Conservation (phyloP, 2,113 vertebrate species). For the Pomatostomus ruficeps region DNA sequence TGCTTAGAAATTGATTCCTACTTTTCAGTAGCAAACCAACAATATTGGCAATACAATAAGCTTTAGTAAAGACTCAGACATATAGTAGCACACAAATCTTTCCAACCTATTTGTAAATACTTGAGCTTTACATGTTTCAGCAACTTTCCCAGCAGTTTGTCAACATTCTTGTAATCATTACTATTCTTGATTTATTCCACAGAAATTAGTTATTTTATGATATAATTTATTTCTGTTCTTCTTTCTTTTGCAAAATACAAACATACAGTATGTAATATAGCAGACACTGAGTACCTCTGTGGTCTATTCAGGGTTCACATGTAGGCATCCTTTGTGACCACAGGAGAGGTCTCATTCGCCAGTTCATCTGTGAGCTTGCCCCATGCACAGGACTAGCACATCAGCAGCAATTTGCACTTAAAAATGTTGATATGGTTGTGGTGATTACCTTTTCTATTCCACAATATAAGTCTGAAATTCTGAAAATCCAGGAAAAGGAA, state of each 20-base stretch:
- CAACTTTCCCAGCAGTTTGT: background rate
- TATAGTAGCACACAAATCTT: background rate
- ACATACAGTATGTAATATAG: background rate
- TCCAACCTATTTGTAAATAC: background rate
- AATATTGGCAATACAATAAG: background rate
- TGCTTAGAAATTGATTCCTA: background rate
- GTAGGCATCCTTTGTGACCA: background rate
- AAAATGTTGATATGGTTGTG: fast-evolving
- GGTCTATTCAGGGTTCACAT: background rate
- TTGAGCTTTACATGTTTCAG: background rate
- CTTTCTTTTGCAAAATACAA: background rate
- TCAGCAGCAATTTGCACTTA: background rate
- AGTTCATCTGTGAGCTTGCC: background rate
- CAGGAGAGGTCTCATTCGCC: background rate
- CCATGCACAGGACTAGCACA: background rate
- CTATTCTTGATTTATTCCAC: background rate
- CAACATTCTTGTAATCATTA: background rate
- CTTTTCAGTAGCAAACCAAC: background rate
- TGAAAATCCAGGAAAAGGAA: background rate
- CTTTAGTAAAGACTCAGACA: background rate
- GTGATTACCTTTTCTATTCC: background rate
- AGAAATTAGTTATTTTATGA: background rate
- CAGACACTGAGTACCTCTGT: background rate
- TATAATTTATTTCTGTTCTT: background rate
- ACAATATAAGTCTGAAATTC: background rate